These are phyloP conservation scores for Gymnobelideus leadbeateri DNA, from an alignment of 2,113 vertebrate genomes.

Conservation along the genomic window DNA sequence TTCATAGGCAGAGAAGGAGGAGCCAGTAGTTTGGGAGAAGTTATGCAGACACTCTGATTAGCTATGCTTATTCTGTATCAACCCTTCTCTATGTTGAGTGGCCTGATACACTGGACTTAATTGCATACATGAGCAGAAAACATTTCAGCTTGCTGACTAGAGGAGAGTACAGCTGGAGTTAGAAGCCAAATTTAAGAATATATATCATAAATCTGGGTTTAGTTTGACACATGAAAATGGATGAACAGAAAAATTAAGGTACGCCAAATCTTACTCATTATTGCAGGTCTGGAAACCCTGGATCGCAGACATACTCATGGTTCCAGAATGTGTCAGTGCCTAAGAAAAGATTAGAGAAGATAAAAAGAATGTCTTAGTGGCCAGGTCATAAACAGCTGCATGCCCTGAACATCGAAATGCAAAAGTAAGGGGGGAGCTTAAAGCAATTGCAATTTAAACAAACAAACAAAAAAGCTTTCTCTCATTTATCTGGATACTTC, in stretches of 20 bases:
- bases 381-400: neutral
- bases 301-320: conserved; percentile 19
- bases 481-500: neutral
- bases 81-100: neutral
- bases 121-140: neutral
- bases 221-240: conserved; percentile 39
- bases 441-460: neutral
- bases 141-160: neutral
- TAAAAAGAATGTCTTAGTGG: neutral
- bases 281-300: conserved; percentile 6
- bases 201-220: conserved; percentile 14
- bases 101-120: neutral
- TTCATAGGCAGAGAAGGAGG: neutral
- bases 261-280: conserved; percentile 37
- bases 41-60: neutral
- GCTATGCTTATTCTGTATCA: neutral
- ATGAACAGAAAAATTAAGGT: conserved; percentile 49
- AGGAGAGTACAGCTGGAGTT: conserved; percentile 41
- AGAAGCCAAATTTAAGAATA: conserved; percentile 29
- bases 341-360: neutral
- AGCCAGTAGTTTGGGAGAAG: neutral
- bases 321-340: conserved; percentile 40
- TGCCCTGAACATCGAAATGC: neutral
- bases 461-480: neutral
- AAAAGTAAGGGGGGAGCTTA: neutral